Base-by-base conservation (phyloP, 2,113 vertebrate genomes). In the Tachycineta bicolor region DNA sequence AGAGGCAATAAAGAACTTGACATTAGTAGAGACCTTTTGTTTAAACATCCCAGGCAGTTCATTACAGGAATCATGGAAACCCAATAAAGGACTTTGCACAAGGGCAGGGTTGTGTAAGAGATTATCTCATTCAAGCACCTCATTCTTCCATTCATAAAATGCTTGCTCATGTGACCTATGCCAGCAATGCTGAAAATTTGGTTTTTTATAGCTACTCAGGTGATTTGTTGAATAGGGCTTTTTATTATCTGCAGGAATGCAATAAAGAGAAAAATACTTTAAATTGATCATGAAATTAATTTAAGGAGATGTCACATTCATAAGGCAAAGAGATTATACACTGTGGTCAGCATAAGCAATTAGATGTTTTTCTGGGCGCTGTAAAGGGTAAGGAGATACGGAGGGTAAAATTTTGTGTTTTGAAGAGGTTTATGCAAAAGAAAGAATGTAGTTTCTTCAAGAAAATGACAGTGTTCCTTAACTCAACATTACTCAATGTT, bases 381-480 rank as follows among this genome's bases (percentile, higher is more conserved):
- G 60, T 29, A 83, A 55, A 77, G 26, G 34, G 6, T 63, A 70
- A 77, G 43, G 25, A 87, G n/a, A 13, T 52, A 25, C 6, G 2
- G 9, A 53, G 12, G 22, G 24, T 64, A 10, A 18, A 33, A 26
- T 34, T 76, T 80, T 75, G 87, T 91, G 20, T 76, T 69, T 25
- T 0, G 2, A 58, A 67, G 71, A 65, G 24, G 21, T 81, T 75
- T 87, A 47, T 56, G 50, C 0, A 0, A 82, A 94, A 31, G 50
- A 83, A 81, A 65, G 31, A 75, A 71, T 1, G 0, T 39, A 22
- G 31, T 33, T 83, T 59, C 39, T 86, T 79, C 79, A 64, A 47
- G 43, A 86, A 71, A 63, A 53, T 59, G 81, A 53, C 83, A 85
- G 79, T 91, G 81, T 95, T 83, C 78, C 80, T 95, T 94, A 91